These are phyloP conservation scores for Drosophila nannoptera DNA, from an alignment of 1,140 invertebrate species.

Conservation along the genomic window DNA sequence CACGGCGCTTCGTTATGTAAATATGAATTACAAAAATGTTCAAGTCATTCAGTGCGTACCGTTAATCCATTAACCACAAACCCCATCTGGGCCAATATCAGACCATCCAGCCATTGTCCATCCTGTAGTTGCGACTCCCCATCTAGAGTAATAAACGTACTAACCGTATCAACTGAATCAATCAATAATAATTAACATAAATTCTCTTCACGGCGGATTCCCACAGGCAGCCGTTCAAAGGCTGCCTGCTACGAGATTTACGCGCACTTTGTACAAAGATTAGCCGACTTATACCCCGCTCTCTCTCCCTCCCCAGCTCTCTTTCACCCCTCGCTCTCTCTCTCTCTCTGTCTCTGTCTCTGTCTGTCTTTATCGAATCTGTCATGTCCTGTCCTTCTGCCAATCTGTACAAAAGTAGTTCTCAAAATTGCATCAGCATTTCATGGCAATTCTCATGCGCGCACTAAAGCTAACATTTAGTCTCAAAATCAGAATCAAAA, in stretches of 20 bases:
- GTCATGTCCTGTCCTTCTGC: neutral
- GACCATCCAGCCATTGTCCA: slow-evolving; percentile 28
- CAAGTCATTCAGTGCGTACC: slow-evolving; percentile 10
- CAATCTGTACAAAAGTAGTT: slow-evolving; percentile 8
- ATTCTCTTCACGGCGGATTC: too few species aligned
- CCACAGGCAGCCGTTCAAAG: slow-evolving; percentile 11
- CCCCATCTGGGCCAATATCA: neutral
- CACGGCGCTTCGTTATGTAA: slow-evolving; percentile 38
- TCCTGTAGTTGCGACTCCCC: slow-evolving; percentile 22
- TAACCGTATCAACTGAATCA: slow-evolving; percentile 25
- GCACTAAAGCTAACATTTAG: slow-evolving; percentile 13
- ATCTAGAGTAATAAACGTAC: slow-evolving; percentile 10
- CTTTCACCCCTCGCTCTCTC: neutral
- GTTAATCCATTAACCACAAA: slow-evolving; percentile 18
- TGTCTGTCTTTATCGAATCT: neutral
- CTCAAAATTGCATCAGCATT: neutral
- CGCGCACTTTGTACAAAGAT: slow-evolving; percentile 20
- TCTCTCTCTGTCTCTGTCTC: neutral
- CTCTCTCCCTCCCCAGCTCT: slow-evolving; percentile 1
- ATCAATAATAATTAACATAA: slow-evolving; percentile 15
- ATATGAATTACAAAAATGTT: slow-evolving; percentile 38
- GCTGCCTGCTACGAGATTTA: slow-evolving; percentile 21
- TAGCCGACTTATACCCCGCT: neutral
- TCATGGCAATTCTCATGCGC: slow-evolving; percentile 21
- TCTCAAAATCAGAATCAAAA: too few species aligned